Percentiles rank a stretch among this genome's conserved stretches.
These are phyloP conservation scores for Thymelicus sylvestris DNA, from an alignment of 2,888 invertebrate species.

Conservation along the genomic window DNA sequence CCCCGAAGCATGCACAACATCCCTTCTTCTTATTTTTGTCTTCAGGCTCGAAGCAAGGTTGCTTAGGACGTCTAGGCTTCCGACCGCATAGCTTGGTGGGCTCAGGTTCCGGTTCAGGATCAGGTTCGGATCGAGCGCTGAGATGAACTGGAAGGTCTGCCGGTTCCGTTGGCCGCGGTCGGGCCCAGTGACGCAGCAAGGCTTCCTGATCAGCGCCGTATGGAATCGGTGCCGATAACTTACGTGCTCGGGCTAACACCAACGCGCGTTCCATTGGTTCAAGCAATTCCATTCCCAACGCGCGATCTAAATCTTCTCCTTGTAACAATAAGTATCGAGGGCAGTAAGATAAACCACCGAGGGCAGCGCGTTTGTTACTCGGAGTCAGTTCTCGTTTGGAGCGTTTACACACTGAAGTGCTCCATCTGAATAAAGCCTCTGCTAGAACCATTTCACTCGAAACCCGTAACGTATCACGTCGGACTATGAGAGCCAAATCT, in stretches of 20 bases:
- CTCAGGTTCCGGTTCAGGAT: slow-evolving; percentile 64
- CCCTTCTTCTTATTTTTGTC: slow-evolving; percentile 66
- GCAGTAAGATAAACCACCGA: slow-evolving; percentile 84
- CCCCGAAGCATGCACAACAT: slow-evolving; percentile 80
- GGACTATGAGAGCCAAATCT: slow-evolving; percentile 87
- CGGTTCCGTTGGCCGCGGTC: slow-evolving; percentile 68
- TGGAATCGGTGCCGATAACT: slow-evolving; percentile 72
- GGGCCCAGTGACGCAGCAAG: slow-evolving; percentile 74
- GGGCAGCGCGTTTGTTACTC: slow-evolving; percentile 73
- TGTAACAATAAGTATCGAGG: slow-evolving; percentile 88
- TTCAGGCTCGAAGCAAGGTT: slow-evolving; percentile 72
- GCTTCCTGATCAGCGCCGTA: slow-evolving; percentile 77
- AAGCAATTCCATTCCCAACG: slow-evolving; percentile 70
- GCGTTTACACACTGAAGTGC: slow-evolving; percentile 75
- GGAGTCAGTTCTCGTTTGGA: slow-evolving; percentile 73
- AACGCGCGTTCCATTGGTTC: slow-evolving; percentile 78
- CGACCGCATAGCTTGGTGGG: slow-evolving; percentile 69
- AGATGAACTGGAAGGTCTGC: slow-evolving; percentile 75
- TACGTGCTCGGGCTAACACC: slow-evolving; percentile 72
- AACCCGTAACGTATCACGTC: slow-evolving; percentile 88
- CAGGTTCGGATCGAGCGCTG: slow-evolving; percentile 71
- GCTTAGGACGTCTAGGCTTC: slow-evolving; percentile 69
- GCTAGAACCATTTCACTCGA: slow-evolving; percentile 86
- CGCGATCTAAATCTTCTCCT: slow-evolving; percentile 86
- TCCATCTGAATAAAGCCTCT: slow-evolving; percentile 85